Base-by-base conservation (phyloP, 2,888 invertebrate genomes). In the Ligdia adustata region DNA sequence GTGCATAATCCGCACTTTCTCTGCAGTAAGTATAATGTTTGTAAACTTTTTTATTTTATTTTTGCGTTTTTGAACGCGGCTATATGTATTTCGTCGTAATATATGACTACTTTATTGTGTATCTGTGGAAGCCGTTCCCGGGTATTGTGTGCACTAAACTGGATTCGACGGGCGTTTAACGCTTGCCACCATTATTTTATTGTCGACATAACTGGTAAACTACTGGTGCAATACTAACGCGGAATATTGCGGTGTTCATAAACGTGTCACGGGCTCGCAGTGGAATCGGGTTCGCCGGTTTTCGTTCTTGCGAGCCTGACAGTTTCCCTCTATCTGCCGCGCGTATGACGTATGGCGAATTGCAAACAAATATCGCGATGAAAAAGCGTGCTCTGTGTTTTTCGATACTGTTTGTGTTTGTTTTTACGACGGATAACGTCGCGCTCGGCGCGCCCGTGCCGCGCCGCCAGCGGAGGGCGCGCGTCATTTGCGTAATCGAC, bases 341-440 rank as follows among this genome's bases (percentile, higher is more conserved):
- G 9, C 33, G 58, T 63, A 68, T 78, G 74, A 73, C 68, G 69
- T 71, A 72, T 72, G 65, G 69, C 55, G 64, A 66, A 75, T 72
- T 69, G 75, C 71, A 69, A 71, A 76, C 77, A 77, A 78, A 79
- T 80, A 73, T 74, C 75, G 69, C 66, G 61, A 64, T 68, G 49
- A 65, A 64, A 62, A 62, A 62, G 53, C 63, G 55, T 61, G 56
- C 60, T 52, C 50, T 44, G 56, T 53, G 57, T 68, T 70, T 75
- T 76, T 69, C 65, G 49, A 61, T 69, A 60, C 60, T 52, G 57
- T 70, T 66, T 69, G 64, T 64, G 59, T 70, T 67, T 71, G 62
- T 57, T 57, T 56, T 47, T 67, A 58, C 55, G 45, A 47, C 55
- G 65, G 64, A 74, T 76, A 71, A 66, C 66, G 69, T 67, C 66